phyloP scores from a whole-genome alignment of 2,113 vertebrate species.

The Phrynosoma platyrhinos region DNA sequence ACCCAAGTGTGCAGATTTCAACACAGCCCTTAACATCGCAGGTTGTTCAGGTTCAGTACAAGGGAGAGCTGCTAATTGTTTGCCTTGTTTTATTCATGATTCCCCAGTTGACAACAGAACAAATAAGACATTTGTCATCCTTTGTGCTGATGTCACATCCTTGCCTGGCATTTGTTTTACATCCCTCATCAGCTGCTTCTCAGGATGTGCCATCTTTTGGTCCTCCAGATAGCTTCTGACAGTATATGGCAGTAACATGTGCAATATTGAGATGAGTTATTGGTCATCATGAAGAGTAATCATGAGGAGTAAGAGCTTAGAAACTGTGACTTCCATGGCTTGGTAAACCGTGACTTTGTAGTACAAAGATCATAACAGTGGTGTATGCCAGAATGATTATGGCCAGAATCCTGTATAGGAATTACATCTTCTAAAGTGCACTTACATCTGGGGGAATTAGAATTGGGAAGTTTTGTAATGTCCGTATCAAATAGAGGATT shows the following conservation, averaged over 20 bases:
- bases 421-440: too few species aligned
- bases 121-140: background rate
- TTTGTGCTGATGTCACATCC: background rate
- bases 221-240: background rate
- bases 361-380: background rate
- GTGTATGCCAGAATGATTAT: background rate
- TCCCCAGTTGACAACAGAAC: background rate
- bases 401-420: background rate
- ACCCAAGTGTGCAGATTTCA: background rate
- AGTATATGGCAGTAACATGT: background rate
- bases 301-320: background rate
- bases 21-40: background rate
- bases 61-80: background rate
- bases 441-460: too few species aligned
- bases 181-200: background rate
- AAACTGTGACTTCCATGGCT: background rate
- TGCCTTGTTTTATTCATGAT: background rate
- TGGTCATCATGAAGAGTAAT: background rate
- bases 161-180: background rate
- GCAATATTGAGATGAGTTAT: background rate
- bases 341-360: background rate
- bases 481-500: too few species aligned
- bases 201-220: background rate
- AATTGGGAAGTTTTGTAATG: too few species aligned
- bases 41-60: background rate